Base-by-base conservation (phyloP, 2,113 vertebrate genomes). In the Phrynocephalus versicolor region DNA sequence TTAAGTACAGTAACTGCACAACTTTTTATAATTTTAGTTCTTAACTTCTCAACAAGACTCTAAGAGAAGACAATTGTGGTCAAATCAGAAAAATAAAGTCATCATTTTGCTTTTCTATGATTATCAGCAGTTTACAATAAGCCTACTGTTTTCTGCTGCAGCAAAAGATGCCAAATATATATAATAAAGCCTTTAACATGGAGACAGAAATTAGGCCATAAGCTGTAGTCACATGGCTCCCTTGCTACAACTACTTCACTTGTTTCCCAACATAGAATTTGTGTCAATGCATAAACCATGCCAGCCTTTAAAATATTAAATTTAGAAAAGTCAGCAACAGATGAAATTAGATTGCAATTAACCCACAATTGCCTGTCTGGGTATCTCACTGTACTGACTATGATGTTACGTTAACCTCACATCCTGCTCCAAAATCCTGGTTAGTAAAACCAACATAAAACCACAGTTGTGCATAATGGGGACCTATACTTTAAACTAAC, bases 221-320 rank as follows among this genome's bases (percentile, higher is more conserved):
- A 92, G 58, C 2, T 76, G 74, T 25, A 81, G 58, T 73, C 35
- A n/a, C 0, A 0, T 84, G 73, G 79, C 25, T 25, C 30, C 64
- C 39, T n/a, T 37, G 7, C 19, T 39, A 86, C 62, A 70, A 1
- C 64, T 18, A 37, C 60, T 83, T 72, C 73, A 83, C 2, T 41
- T 13, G 51, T 6, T 72, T 37, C 2, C 72, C 2, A 72, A 13
- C 0, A 71, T 18, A 71, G 55, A 72, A 79, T 79, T 27, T 64
- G n/a, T 8, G 33, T 3, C 35, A 2, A 27, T 8, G 12, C 0
- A 0, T 25, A 19, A 80, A 67, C 72, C 0, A 0, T 16, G n/a
- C 60, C 41, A 1, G 0, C 16, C 83, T 51, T 72, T 15, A 83
- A 27, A 65, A n/a, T 0, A 78, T 1, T 6, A 1, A 1, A 12